phyloP scores from a whole-genome alignment of 2,113 vertebrate species.

The Pterocles orientalis region DNA sequence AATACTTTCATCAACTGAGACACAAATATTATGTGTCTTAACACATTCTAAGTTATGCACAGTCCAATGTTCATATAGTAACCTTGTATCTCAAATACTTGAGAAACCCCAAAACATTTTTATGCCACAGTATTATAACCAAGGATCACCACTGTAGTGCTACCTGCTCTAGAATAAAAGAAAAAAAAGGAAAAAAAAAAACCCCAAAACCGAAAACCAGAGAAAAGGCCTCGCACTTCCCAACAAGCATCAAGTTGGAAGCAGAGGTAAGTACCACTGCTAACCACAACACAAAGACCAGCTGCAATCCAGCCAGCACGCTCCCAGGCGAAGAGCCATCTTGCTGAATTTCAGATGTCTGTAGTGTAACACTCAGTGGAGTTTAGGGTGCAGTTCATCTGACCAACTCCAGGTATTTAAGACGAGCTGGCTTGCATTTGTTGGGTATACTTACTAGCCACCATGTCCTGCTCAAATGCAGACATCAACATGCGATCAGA shows the following conservation, averaged over 20 bases:
- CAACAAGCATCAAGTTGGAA: neutral
- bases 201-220: too few relatives aligned
- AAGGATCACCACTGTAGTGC: neutral
- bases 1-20: neutral
- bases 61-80: neutral
- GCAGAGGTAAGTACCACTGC: conserved; percentile 31
- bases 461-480: neutral
- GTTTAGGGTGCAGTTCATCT: neutral
- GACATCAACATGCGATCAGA: neutral
- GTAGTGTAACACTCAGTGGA: neutral
- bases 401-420: neutral
- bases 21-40: neutral
- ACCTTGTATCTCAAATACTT: neutral
- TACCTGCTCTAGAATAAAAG: neutral
- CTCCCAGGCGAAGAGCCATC: neutral
- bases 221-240: neutral
- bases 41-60: neutral
- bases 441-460: neutral
- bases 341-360: neutral
- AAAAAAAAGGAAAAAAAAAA: neutral
- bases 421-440: neutral
- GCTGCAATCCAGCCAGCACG: neutral
- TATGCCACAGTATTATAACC: neutral
- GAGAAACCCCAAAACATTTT: neutral
- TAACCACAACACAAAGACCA: neutral